These are phyloP conservation scores for Takifugu bimaculatus DNA, from an alignment of 2,113 vertebrate species.

Conservation along the genomic window DNA sequence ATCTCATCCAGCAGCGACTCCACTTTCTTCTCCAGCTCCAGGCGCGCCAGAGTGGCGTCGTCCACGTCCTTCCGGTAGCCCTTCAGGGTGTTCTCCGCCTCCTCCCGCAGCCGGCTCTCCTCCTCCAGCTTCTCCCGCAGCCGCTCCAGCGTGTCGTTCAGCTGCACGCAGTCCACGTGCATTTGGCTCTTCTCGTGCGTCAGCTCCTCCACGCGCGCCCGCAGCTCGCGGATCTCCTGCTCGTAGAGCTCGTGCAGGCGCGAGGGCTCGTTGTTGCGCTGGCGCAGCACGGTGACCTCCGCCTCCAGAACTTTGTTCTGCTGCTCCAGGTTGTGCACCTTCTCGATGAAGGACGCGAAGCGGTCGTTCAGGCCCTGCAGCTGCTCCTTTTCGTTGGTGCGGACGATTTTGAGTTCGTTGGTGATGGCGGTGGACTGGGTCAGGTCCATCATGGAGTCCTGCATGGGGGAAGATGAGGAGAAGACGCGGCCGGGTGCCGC, in stretches of 20 bases:
- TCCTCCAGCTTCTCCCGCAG: slow-evolving; percentile 73
- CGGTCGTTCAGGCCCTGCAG: slow-evolving; percentile 83
- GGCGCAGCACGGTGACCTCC: slow-evolving; percentile 75
- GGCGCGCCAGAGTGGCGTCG: slow-evolving; percentile 72
- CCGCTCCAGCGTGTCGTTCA: slow-evolving; percentile 72
- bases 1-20: slow-evolving; percentile 82
- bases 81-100: slow-evolving; percentile 74
- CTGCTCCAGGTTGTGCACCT: slow-evolving; percentile 80
- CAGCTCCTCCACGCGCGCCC: slow-evolving; percentile 74
- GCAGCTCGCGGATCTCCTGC: slow-evolving; percentile 79
- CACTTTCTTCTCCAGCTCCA: slow-evolving; percentile 80
- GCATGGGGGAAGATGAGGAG: slow-evolving; percentile 52
- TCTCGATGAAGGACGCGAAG: slow-evolving; percentile 82
- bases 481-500: slow-evolving; percentile 65
- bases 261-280: slow-evolving; percentile 77
- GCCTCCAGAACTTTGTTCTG: slow-evolving; percentile 80
- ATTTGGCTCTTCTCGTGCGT: slow-evolving; percentile 78
- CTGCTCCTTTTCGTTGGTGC: slow-evolving; percentile 83
- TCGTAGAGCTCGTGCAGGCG: slow-evolving; percentile 80
- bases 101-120: slow-evolving; percentile 70
- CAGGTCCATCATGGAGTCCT: slow-evolving; percentile 68
- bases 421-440: slow-evolving; percentile 77
- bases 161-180: slow-evolving; percentile 78
- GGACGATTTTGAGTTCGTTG: slow-evolving; percentile 81
- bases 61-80: slow-evolving; percentile 77